Evolutionary conservation across 2,888 invertebrate species (phyloP).

Genomic region (Augochlorella aurata): DNA sequence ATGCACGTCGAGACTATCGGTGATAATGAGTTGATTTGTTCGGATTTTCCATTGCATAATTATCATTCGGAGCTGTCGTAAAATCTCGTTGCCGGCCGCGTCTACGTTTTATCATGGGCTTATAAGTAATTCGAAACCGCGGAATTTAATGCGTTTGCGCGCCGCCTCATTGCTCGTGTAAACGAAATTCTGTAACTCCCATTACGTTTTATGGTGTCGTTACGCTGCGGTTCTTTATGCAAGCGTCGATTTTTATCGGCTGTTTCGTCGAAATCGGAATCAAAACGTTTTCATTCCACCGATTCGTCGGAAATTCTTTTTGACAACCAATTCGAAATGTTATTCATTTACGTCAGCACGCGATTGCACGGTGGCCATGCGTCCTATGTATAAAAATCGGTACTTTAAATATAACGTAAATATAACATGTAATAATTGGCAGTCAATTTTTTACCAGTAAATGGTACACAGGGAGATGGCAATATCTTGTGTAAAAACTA

Average conservation of each 20-base stretch:
- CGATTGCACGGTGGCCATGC: too few relatives aligned
- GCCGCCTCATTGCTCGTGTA: background rate
- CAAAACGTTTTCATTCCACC: background rate
- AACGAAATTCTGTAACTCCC: background rate
- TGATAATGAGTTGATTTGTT: constrained; percentile 44
- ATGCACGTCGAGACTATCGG: constrained; percentile 33
- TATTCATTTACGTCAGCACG: too few relatives aligned
- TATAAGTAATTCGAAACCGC: constrained; percentile 5
- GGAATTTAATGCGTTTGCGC: background rate
- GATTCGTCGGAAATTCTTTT: too few relatives aligned
- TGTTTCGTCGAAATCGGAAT: background rate
- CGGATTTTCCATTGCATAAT: constrained; percentile 35
- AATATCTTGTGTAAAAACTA: too few relatives aligned
- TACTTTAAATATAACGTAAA: too few relatives aligned
- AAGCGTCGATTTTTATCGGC: background rate
- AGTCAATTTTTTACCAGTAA: too few relatives aligned
- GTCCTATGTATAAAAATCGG: too few relatives aligned
- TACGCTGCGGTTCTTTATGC: background rate
- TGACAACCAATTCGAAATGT: too few relatives aligned
- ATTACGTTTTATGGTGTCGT: background rate
- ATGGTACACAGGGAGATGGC: too few relatives aligned
- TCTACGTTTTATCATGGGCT: background rate
- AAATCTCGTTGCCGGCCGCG: background rate
- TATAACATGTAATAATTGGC: too few relatives aligned
- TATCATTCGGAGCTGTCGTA: constrained; percentile 9